A percentile compares a stretch with the other conserved stretches of the same genome.
phyloP scores from a whole-genome alignment of 2,797 vertebrate species.

The Lithobates pipiens region DNA sequence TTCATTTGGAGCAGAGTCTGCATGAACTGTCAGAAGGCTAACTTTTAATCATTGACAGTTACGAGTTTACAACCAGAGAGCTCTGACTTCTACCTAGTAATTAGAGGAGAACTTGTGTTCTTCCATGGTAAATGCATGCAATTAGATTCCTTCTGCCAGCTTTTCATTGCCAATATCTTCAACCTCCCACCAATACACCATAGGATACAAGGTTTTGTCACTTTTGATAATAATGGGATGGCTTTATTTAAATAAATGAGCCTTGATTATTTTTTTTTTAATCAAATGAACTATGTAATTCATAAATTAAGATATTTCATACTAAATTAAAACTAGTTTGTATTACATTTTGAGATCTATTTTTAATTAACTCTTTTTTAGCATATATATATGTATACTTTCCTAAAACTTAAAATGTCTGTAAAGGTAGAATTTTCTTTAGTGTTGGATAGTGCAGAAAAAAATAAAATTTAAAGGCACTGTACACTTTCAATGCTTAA shows the following conservation, averaged over 20 bases:
- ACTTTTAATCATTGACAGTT: conserved; percentile 56
- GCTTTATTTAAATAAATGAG: conserved; percentile 54
- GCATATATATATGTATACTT: too few species aligned
- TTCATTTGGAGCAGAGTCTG: conserved; percentile 48
- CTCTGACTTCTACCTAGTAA: conserved; percentile 64
- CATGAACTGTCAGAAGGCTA: conserved; percentile 55
- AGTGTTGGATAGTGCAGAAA: too few species aligned
- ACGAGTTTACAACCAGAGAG: conserved; percentile 62
- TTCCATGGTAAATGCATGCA: conserved; percentile 64
- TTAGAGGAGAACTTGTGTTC: conserved; percentile 66
- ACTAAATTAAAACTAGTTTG: conserved; percentile 62
- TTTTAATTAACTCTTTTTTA: conserved; percentile 5
- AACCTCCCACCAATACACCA: conserved; percentile 68
- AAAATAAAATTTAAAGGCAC: too few species aligned
- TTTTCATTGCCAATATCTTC: conserved; percentile 72
- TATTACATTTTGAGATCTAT: conserved; percentile 32
- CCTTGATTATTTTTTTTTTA: conserved; percentile 44
- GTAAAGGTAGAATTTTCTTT: too few species aligned
- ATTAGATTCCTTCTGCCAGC: conserved; percentile 68
- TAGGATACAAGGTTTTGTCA: conserved; percentile 64
- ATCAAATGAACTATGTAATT: conserved; percentile 60
- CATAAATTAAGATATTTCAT: conserved; percentile 58
- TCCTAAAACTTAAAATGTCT: too few species aligned
- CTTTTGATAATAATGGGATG: conserved; percentile 61
- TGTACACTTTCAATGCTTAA: too few species aligned